Evolutionary conservation across 2,888 invertebrate genomes (phyloP).

Genomic region (Drosophila bunnanda): DNA sequence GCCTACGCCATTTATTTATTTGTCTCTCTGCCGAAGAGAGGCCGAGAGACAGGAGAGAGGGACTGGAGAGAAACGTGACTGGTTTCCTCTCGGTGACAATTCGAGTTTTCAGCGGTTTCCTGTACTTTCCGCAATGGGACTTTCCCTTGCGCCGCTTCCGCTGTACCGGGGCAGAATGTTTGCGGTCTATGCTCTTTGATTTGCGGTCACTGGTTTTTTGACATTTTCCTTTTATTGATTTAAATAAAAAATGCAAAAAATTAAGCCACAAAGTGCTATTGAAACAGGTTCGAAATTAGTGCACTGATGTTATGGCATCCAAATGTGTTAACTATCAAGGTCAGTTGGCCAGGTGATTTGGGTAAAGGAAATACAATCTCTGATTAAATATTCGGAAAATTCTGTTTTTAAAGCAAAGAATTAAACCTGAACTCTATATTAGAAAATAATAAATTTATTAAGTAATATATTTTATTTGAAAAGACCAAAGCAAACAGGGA

Average conservation of each 20-base stretch:
- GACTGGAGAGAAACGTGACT: conserved; percentile 25
- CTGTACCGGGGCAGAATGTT: neutral
- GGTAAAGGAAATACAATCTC: neutral
- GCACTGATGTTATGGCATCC: conserved; percentile 16
- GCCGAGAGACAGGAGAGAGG: neutral
- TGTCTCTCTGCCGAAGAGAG: neutral
- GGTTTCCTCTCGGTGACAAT: conserved; percentile 24
- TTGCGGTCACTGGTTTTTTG: conserved; percentile 39
- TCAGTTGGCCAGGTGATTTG: conserved; percentile 10
- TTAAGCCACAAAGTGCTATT: conserved; percentile 5
- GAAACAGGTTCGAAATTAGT: conserved; percentile 38
- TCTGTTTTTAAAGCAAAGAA: neutral
- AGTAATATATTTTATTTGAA: too few relatives aligned
- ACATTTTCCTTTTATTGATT: conserved; percentile 14
- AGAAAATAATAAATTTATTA: too few relatives aligned
- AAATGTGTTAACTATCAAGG: conserved; percentile 34
- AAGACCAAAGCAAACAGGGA: too few relatives aligned
- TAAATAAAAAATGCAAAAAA: neutral
- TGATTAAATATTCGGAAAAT: neutral
- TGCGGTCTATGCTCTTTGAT: conserved; percentile 23
- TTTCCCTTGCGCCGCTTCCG: conserved; percentile 40
- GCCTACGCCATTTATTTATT: neutral
- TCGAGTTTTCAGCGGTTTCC: conserved; percentile 39
- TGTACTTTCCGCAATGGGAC: conserved; percentile 44
- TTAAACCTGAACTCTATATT: too few relatives aligned